Conservation (phyloP, 1,140 invertebrate genomes). For the Xylocopa sonorina region DNA sequence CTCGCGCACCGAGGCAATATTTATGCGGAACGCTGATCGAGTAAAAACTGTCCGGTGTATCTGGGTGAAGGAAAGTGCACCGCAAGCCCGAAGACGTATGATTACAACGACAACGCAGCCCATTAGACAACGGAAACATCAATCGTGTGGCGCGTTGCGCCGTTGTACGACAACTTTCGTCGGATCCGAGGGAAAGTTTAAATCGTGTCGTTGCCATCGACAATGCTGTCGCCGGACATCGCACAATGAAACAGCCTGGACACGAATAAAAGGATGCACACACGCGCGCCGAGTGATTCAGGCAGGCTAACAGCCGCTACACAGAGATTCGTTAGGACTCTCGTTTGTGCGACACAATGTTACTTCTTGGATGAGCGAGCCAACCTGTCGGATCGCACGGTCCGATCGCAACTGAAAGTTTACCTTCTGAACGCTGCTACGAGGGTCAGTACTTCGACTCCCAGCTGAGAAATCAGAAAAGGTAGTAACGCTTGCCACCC, state of each 20-base stretch:
- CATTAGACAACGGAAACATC: constrained; percentile 66
- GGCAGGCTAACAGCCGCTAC: not conserved
- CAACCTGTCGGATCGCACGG: no score
- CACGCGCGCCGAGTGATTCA: not conserved
- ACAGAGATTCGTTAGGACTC: not conserved
- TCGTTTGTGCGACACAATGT: constrained; percentile 1
- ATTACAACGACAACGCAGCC: constrained; percentile 44
- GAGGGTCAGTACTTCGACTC: no score
- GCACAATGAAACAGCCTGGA: not conserved
- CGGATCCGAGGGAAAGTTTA: constrained; percentile 55
- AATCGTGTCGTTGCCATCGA: constrained; percentile 29
- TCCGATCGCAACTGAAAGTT: not conserved
- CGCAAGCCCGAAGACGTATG: constrained; percentile 24
- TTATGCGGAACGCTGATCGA: constrained; percentile 28
- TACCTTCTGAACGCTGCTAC: no score
- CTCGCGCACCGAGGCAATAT: not conserved
- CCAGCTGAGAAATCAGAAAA: no score
- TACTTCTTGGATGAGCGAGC: not conserved
- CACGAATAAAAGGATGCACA: not conserved
- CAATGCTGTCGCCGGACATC: constrained; percentile 23
- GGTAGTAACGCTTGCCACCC: no score
- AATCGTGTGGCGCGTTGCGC: constrained; percentile 46
- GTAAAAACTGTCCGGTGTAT: constrained; percentile 17
- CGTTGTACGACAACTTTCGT: constrained; percentile 52
- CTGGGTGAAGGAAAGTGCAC: constrained; percentile 57